Evolutionary conservation across 2,888 invertebrate genomes (phyloP).

Genomic region (Keiferia lycopersicella): DNA sequence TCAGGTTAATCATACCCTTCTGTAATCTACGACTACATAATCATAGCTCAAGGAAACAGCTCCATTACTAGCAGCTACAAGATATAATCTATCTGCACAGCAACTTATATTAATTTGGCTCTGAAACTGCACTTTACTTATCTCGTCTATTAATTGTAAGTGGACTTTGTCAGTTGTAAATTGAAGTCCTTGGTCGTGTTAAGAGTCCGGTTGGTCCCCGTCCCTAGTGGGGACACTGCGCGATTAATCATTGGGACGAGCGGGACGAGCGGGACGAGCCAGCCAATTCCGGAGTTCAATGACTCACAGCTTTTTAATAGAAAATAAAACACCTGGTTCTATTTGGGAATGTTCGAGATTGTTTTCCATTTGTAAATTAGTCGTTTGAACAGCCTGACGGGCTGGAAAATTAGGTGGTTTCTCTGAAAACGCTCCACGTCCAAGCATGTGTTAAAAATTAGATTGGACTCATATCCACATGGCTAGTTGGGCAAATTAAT

Average conservation of each 20-base stretch:
- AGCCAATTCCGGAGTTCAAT: conserved; percentile 71
- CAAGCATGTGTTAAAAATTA: conserved; percentile 3
- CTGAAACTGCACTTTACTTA: conserved; percentile 48
- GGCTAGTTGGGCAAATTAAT: conserved; percentile 1
- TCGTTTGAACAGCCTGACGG: not conserved
- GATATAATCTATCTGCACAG: conserved; percentile 4
- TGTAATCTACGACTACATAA: not conserved
- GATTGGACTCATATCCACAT: not conserved
- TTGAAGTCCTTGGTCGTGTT: conserved; percentile 70
- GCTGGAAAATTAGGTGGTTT: not conserved
- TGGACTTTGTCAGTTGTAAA: conserved; percentile 56
- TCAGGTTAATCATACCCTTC: conserved; percentile 3
- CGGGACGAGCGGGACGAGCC: conserved; percentile 43
- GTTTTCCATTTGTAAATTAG: not conserved
- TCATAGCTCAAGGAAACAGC: not conserved
- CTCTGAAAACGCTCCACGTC: not conserved
- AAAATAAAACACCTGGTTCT: conserved; percentile 14
- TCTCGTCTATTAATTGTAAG: conserved; percentile 56
- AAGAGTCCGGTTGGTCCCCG: conserved; percentile 57
- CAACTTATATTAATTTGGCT: conserved; percentile 34
- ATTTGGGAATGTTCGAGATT: not conserved
- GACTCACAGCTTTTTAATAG: conserved; percentile 43
- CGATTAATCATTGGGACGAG: conserved; percentile 66
- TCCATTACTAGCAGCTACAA: not conserved
- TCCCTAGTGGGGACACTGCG: conserved; percentile 43